Conservation (phyloP, 2,888 invertebrate species). For the Furcula furcula region DNA sequence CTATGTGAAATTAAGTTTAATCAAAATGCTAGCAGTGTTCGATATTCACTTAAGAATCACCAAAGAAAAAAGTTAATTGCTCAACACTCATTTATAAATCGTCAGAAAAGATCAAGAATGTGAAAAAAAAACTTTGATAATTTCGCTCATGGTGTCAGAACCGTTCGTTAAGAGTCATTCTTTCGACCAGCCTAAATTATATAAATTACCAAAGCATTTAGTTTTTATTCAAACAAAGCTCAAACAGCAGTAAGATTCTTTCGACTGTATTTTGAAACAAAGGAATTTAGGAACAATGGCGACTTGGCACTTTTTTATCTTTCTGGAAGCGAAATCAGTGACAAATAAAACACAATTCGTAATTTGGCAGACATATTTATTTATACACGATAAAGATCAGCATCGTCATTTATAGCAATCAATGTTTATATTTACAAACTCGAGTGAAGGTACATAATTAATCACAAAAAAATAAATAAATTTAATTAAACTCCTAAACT, state of each 20-base stretch:
- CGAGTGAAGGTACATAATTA: slow-evolving; percentile 71
- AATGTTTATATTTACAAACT: slow-evolving; percentile 74
- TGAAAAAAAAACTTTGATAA: slow-evolving; percentile 45
- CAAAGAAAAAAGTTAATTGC: slow-evolving; percentile 44
- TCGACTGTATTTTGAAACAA: slow-evolving; percentile 31
- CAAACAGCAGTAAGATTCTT: slow-evolving; percentile 26
- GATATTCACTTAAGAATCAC: slow-evolving; percentile 19
- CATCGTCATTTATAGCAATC: slow-evolving; percentile 73
- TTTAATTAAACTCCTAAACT: slow-evolving; percentile 60
- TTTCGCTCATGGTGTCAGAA: slow-evolving; percentile 51
- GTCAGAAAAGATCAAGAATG: slow-evolving; percentile 39
- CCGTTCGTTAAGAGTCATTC: slow-evolving; percentile 54
- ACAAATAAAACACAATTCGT: slow-evolving; percentile 51
- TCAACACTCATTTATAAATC: slow-evolving; percentile 36
- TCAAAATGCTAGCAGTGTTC: slow-evolving; percentile 2
- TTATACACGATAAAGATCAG: slow-evolving; percentile 78
- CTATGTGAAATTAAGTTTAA: background rate
- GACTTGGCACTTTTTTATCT: slow-evolving; percentile 26
- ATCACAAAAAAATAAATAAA: slow-evolving; percentile 76
- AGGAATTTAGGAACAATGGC: slow-evolving; percentile 36
- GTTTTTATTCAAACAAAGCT: slow-evolving; percentile 35
- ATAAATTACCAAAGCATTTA: slow-evolving; percentile 45
- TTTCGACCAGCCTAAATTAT: slow-evolving; percentile 41
- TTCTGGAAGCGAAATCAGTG: slow-evolving; percentile 10
- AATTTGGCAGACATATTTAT: slow-evolving; percentile 82